Percentiles rank a stretch among this genome's conserved stretches.
Evolutionary conservation across 2,888 invertebrate genomes (phyloP).

Genomic region (Plusia festucae): DNA sequence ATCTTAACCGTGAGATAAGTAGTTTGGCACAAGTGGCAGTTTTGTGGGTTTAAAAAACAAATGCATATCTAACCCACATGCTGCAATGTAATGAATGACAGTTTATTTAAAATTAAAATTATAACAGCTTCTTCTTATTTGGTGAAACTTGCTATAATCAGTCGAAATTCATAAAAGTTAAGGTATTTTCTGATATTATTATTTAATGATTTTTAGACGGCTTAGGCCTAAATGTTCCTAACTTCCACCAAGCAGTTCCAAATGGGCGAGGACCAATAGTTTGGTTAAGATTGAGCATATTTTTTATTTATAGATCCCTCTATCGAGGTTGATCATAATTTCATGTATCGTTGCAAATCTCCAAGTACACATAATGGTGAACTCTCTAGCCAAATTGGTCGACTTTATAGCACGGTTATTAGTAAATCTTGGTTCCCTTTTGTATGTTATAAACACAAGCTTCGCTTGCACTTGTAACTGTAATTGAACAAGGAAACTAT

Average conservation of each 20-base stretch:
- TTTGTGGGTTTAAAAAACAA: neutral
- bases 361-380: slow-evolving; percentile 23
- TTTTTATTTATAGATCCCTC: neutral
- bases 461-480: slow-evolving; percentile 24
- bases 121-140: too few relatives aligned
- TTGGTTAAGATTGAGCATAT: neutral
- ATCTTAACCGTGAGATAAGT: slow-evolving; percentile 39
- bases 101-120: too few relatives aligned
- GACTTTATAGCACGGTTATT: slow-evolving; percentile 38
- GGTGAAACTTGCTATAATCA: too few relatives aligned
- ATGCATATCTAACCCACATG: neutral
- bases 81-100: too few relatives aligned
- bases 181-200: too few relatives aligned
- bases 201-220: too few relatives aligned
- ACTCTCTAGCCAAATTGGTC: slow-evolving; percentile 11
- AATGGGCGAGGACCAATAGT: too few relatives aligned
- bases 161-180: too few relatives aligned
- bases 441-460: slow-evolving; percentile 20
- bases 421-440: slow-evolving; percentile 43
- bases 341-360: slow-evolving; percentile 6
- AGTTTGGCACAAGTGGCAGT: slow-evolving; percentile 26
- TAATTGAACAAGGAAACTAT: slow-evolving; percentile 21
- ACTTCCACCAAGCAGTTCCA: too few relatives aligned
- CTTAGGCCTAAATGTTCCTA: too few relatives aligned
- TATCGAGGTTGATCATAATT: slow-evolving; percentile 7